These are phyloP conservation scores for Tubulanus polymorphus DNA, from an alignment of 2,888 invertebrate genomes.

Conservation along the genomic window DNA sequence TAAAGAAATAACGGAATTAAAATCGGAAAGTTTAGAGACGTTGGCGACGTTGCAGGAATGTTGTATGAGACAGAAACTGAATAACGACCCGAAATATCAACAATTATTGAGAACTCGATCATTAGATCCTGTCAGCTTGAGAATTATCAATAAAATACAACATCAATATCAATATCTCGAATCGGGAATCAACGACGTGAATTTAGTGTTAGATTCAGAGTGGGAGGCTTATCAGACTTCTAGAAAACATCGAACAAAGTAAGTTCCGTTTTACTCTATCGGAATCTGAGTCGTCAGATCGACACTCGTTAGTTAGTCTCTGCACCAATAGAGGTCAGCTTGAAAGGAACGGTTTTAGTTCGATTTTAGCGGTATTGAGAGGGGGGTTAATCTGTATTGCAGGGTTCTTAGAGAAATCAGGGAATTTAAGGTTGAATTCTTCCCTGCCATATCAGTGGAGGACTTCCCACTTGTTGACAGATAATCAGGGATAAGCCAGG, in stretches of 20 bases:
- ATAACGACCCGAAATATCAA: conserved; percentile 32
- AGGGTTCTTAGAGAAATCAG: no score
- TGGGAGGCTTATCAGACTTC: conserved; percentile 61
- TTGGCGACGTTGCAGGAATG: conserved; percentile 42
- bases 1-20: conserved; percentile 59
- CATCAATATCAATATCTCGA: conserved; percentile 64
- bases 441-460: no score
- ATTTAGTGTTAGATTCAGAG: conserved; percentile 68
- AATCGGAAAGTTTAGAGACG: conserved; percentile 56
- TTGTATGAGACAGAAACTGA: conserved; percentile 27
- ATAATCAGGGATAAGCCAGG: no score
- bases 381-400: no score
- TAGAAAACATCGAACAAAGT: conserved; percentile 1
- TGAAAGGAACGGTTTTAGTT: no score
- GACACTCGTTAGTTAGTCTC: no score
- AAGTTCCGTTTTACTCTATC: neutral
- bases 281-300: neutral
- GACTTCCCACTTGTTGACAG: no score
- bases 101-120: conserved; percentile 43
- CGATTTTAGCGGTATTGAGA: no score
- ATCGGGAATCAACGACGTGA: conserved; percentile 68
- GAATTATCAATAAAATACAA: conserved; percentile 66
- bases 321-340: no score
- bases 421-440: no score
- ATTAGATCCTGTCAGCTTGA: conserved; percentile 64